Evolutionary conservation across 1,140 invertebrate species (phyloP).

Genomic region (Pseudomyrmex gracilis): DNA sequence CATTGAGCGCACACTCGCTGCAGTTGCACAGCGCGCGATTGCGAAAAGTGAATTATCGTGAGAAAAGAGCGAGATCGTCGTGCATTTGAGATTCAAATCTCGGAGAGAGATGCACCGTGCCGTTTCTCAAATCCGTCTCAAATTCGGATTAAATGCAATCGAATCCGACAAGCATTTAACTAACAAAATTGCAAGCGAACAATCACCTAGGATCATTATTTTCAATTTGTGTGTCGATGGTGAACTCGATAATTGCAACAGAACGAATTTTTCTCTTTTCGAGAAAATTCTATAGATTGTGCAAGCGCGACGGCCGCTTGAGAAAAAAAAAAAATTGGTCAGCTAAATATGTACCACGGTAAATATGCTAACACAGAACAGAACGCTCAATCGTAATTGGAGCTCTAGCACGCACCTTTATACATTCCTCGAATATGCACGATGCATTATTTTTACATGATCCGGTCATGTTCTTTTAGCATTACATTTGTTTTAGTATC

Average conservation of each 20-base stretch:
- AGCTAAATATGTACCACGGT: neutral
- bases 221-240: conserved; percentile 21
- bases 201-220: conserved; percentile 24
- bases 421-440: neutral
- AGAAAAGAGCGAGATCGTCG: conserved; percentile 19
- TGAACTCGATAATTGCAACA: conserved; percentile 43
- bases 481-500: neutral
- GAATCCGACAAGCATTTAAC: neutral
- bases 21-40: neutral
- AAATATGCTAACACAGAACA: neutral
- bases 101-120: neutral
- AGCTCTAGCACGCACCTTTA: neutral
- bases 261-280: conserved; percentile 1
- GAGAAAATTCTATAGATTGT: conserved; percentile 5
- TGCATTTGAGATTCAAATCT: neutral
- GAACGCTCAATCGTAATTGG: neutral
- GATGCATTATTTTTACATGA: neutral
- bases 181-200: conserved; percentile 3
- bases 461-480: too few relatives aligned
- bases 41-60: conserved; percentile 39
- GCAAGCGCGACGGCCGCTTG: neutral
- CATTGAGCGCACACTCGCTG: neutral
- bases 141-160: neutral
- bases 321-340: conserved; percentile 3
- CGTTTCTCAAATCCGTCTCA: neutral